These are phyloP conservation scores for Pygmarrhopalites habei DNA, from an alignment of 1,140 invertebrate species.

Conservation along the genomic window DNA sequence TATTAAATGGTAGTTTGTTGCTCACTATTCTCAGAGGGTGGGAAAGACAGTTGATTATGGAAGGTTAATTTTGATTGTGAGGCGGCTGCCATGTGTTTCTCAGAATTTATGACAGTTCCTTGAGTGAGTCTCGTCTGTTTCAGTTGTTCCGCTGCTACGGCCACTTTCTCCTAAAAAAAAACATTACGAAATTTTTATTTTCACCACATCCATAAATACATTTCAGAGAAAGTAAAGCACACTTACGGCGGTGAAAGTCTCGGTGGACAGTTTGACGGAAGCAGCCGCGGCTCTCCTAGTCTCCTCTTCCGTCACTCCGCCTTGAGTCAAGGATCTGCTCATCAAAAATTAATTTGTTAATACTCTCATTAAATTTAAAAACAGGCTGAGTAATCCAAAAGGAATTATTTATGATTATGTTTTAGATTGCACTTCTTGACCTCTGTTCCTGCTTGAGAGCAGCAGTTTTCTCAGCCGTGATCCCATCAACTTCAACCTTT, in stretches of 20 bases:
- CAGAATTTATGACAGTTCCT: constrained; percentile 64
- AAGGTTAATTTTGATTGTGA: constrained; percentile 69
- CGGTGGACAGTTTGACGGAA: constrained; percentile 73
- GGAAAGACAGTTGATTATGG: constrained; percentile 41
- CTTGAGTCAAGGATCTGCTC: constrained; percentile 62
- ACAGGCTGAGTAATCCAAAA: no score
- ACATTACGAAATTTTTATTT: no score
- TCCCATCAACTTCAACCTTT: constrained; percentile 63
- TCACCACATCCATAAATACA: no score
- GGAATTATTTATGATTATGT: no score
- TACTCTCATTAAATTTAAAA: no score
- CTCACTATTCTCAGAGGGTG: constrained; percentile 13
- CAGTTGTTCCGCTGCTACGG: constrained; percentile 72
- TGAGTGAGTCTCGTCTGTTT: constrained; percentile 63
- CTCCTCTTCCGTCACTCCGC: constrained; percentile 74
- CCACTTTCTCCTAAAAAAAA: constrained; percentile 74
- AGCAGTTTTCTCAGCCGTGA: constrained; percentile 65
- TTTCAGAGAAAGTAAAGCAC: no score
- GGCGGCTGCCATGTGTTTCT: constrained; percentile 60
- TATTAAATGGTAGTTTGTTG: no score
- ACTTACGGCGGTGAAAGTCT: constrained; percentile 74
- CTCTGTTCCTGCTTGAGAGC: constrained; percentile 56
- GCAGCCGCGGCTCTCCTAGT: constrained; percentile 65
- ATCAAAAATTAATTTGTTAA: no score
- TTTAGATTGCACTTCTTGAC: constrained; percentile 4